Base-by-base conservation (phyloP, 1,140 invertebrate species). In the Drosophila auraria region DNA sequence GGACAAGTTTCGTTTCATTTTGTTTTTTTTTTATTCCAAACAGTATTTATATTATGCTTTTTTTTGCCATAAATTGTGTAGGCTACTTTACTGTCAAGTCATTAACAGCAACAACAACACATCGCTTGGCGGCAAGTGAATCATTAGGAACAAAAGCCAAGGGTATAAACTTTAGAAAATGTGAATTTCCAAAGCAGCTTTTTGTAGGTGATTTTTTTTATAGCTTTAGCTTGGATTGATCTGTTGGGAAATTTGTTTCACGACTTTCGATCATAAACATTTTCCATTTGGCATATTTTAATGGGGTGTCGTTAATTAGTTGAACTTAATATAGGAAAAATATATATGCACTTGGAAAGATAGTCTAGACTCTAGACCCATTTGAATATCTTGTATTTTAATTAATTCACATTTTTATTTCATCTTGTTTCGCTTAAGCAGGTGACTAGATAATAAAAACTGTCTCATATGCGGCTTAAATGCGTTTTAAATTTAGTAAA, bases 31-130 rank as follows among this genome's bases (percentile, higher is more conserved):
- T 70, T 53, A 56, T 56, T 15, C 20, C 53, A 56, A 56, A 56
- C 20, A 15, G 33, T 56, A 56, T 56, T 40, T 20, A 54, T 54
- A 54, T 62, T 33, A n/a, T 27, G 8, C 49, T 49, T 49, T 47
- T 68, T 73, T 61, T 87, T 69, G 86, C 84, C 70, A 90, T 89
- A 89, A 89, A 89, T 89, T 89, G 84, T 89, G 84, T 90, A 90
- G 84, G 84, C 84, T 69, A 90, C 86, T 89, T 89, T 89, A 87
- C 81, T 90, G 84, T 89, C 84, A 89, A 87, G 84, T 87, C 84
- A 87, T 87, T 83, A 87, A 84, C 84, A 58, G 58, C 83, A 80
- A 77, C 76, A 87, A 61, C 61, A 74, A 15, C 36, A 84, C 38
- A 23, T 45, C 65, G 38, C 62, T 64, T 40, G 57, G 49, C 71